A percentile compares a stretch with the other conserved stretches of the same genome.
Conservation (phyloP, 64 coral and sea anemone genomes). For the Montipora foliosa region DNA sequence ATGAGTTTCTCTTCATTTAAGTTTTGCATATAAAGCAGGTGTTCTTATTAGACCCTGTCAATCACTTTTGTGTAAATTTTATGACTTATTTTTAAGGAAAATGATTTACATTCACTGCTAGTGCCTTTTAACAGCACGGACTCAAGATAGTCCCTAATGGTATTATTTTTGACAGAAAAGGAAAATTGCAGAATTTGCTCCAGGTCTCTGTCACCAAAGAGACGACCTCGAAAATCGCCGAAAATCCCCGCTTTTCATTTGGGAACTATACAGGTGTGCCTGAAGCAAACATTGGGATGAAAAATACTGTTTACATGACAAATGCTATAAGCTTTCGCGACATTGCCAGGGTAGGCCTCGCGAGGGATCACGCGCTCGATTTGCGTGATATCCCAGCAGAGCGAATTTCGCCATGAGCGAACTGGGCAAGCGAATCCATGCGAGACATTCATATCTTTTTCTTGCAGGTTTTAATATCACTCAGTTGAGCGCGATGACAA, state of each 20-base stretch:
- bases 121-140: background rate
- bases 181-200: background rate
- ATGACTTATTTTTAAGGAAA: background rate
- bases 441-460: background rate
- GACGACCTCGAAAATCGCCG: background rate
- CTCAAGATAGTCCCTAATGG: background rate
- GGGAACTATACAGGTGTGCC: slow-evolving; percentile 26
- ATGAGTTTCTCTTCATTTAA: slow-evolving; percentile 37
- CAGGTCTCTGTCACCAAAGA: background rate
- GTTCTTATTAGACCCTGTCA: slow-evolving; percentile 17
- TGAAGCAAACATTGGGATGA: background rate
- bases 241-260: slow-evolving; percentile 37
- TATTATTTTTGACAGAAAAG: slow-evolving; percentile 1
- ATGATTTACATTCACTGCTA: slow-evolving; percentile 7
- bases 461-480: background rate
- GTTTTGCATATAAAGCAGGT: slow-evolving; percentile 35
- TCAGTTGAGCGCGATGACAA: slow-evolving; percentile 39
- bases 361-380: background rate
- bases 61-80: slow-evolving; percentile 21
- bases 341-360: background rate
- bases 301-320: background rate
- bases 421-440: no score
- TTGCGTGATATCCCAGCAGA: background rate
- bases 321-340: background rate
- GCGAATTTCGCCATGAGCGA: no score